phyloP scores from a whole-genome alignment of 2,888 invertebrate genomes.

The Aethes cnicana region DNA sequence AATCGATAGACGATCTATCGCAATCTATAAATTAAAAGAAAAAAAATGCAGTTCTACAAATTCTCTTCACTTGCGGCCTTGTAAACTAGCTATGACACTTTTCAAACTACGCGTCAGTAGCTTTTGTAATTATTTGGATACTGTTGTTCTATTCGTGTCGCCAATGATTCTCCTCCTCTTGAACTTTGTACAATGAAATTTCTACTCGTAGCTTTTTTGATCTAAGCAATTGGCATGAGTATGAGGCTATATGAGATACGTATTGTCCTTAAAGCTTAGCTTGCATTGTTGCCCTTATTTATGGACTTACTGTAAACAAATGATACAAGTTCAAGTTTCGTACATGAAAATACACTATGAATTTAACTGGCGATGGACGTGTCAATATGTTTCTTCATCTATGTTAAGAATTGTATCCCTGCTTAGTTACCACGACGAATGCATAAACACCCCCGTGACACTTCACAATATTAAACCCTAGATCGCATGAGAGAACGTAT shows the following conservation, averaged over 20 bases:
- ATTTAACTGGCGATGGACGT: too few relatives aligned
- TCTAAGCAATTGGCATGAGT: conserved; percentile 27
- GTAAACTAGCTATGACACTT: conserved; percentile 13
- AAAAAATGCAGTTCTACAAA: not conserved
- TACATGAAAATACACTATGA: not conserved
- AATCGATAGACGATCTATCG: not conserved
- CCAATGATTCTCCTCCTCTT: not conserved
- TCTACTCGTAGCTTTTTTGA: conserved; percentile 12
- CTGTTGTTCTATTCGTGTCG: conserved; percentile 8
- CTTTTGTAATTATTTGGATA: conserved; percentile 13
- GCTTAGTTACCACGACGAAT: conserved; percentile 2
- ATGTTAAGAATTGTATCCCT: too few relatives aligned
- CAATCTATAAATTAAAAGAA: conserved; percentile 20
- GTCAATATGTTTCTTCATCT: too few relatives aligned
- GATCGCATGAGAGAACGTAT: conserved; percentile 24
- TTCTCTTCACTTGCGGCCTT: conserved; percentile 5
- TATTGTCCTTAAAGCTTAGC: conserved; percentile 22
- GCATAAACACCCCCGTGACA: conserved; percentile 16
- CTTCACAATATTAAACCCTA: conserved; percentile 19
- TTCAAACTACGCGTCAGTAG: conserved; percentile 14
- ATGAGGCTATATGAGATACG: conserved; percentile 17
- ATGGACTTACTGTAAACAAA: not conserved
- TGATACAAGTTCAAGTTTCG: too few relatives aligned
- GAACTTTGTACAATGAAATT: conserved; percentile 13
- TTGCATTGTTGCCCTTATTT: conserved; percentile 2